A percentile compares a stretch with the other conserved stretches of the same genome.
Evolutionary conservation across 2,797 vertebrate genomes (phyloP).

Genomic region (Discoglossus pictus): DNA sequence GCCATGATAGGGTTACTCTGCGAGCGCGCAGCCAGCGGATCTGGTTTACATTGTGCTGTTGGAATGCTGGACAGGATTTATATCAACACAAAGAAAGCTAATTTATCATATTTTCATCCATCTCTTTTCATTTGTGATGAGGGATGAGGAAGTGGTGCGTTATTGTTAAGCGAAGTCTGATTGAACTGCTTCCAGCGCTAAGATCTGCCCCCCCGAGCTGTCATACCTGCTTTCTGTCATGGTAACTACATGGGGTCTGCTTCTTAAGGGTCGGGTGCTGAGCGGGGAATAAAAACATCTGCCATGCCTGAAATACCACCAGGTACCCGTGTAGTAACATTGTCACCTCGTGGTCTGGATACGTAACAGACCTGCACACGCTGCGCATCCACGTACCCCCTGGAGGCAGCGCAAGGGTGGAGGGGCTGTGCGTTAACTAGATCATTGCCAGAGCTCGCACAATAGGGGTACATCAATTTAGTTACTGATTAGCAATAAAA

Average conservation of each 20-base stretch:
- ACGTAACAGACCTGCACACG: slow-evolving; percentile 54
- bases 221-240: slow-evolving; percentile 50
- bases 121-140: slow-evolving; percentile 51
- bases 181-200: slow-evolving; percentile 45
- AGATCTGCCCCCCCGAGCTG: slow-evolving; percentile 38
- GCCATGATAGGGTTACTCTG: slow-evolving; percentile 24
- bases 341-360: slow-evolving; percentile 20
- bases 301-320: slow-evolving; percentile 35
- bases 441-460: too few relatives aligned
- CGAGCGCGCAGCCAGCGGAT: slow-evolving; percentile 37
- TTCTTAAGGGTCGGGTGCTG: slow-evolving; percentile 15
- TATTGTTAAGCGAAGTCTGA: slow-evolving; percentile 50
- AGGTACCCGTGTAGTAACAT: slow-evolving; percentile 24
- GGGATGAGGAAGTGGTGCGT: slow-evolving; percentile 49
- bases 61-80: slow-evolving; percentile 47
- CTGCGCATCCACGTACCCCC: too few relatives aligned
- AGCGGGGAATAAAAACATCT: slow-evolving; percentile 39
- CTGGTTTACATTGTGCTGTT: slow-evolving; percentile 49
- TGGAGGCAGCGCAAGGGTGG: too few relatives aligned
- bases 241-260: slow-evolving; percentile 29
- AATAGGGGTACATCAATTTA: too few relatives aligned
- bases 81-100: slow-evolving; percentile 47
- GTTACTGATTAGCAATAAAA: too few relatives aligned
- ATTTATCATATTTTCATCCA: slow-evolving; percentile 52
- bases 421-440: too few relatives aligned